Base-by-base conservation (phyloP, 2,888 invertebrate species). In the Malthinus seriepunctatus region DNA sequence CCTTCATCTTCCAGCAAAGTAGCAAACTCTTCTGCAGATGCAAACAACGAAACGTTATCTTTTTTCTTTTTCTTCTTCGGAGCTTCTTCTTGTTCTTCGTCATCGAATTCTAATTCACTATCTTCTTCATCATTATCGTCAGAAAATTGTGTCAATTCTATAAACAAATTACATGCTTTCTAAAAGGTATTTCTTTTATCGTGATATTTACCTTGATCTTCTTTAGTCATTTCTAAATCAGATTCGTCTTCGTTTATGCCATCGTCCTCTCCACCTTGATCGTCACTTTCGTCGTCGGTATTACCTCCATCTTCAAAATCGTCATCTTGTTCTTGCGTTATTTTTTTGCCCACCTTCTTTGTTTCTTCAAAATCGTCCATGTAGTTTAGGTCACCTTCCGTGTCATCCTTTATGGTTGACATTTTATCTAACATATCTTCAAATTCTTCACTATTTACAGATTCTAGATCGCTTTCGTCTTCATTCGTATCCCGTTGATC, bases 21-120 rank as follows among this genome's bases (percentile, higher is more conserved):
- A 0, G 95, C 89, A 80, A 96, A 96, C 78, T 95, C 89, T 76
- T 94, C 94, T 0, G 93, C 93, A 0, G 92, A 89, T 2, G 92
- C 91, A 79, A 93, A 93, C 33, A 91, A 72, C 0, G 86, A 85
- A 38, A 83, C 82, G 42, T 86, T 80, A 66, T 86, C 85, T n/a
- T 66, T 67, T 47, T 69, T 69, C 33, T 63, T 59, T 51, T 71
- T 70, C 51, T 65, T 66, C 63, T 71, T 66, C 55, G 51, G 49
- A 15, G 67, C 69, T 38, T 76, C 71, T 37, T 75, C 75, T 31
- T 68, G 62, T 11, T 73, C 70, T 31, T 72, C 71, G 32, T 66
- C 63, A 12, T 73, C 74, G 63, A 81, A 80, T 8, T 77, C 78
- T 35, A 80, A 75, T 34, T 79, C 81, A 47, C 77, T 80, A 38